Evolutionary conservation across 2,797 vertebrate species (phyloP).

Genomic region (Anguilla pacifica): DNA sequence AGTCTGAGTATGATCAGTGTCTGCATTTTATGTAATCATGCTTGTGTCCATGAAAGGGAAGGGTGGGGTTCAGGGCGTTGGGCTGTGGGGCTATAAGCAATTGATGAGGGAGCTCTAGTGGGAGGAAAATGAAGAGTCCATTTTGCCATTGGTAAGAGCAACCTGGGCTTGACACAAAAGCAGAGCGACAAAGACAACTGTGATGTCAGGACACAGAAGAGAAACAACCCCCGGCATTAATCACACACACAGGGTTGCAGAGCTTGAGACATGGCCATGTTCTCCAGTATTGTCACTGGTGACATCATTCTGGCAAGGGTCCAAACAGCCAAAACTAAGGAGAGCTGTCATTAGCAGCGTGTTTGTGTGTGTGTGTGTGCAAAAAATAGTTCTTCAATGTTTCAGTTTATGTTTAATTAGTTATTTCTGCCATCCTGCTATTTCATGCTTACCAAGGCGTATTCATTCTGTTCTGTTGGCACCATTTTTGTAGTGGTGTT

Average conservation of each 20-base stretch:
- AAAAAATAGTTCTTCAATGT: too few species aligned
- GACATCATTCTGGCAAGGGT: neutral
- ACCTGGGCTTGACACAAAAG: slow-evolving; percentile 16
- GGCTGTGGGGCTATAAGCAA: neutral
- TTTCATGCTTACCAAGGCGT: too few species aligned
- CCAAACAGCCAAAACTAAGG: neutral
- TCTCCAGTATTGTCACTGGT: neutral
- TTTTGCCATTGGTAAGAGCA: neutral
- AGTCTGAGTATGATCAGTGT: neutral
- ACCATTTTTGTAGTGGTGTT: neutral
- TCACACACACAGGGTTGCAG: neutral
- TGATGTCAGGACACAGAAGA: slow-evolving; percentile 10
- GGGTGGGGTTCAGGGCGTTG: neutral
- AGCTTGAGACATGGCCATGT: neutral
- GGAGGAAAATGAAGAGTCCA: neutral
- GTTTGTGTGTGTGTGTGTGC: too few species aligned
- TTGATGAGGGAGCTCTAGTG: neutral
- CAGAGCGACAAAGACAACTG: slow-evolving; percentile 22
- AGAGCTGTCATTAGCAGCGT: neutral
- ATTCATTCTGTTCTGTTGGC: too few species aligned
- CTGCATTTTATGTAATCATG: neutral
- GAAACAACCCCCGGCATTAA: neutral
- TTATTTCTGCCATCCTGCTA: too few species aligned
- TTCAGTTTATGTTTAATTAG: too few species aligned
- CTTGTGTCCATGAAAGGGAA: neutral